A percentile compares a stretch with the other conserved stretches of the same genome.
Evolutionary conservation across 2,888 invertebrate species (phyloP).

Genomic region (Chloroclystis v-ata): DNA sequence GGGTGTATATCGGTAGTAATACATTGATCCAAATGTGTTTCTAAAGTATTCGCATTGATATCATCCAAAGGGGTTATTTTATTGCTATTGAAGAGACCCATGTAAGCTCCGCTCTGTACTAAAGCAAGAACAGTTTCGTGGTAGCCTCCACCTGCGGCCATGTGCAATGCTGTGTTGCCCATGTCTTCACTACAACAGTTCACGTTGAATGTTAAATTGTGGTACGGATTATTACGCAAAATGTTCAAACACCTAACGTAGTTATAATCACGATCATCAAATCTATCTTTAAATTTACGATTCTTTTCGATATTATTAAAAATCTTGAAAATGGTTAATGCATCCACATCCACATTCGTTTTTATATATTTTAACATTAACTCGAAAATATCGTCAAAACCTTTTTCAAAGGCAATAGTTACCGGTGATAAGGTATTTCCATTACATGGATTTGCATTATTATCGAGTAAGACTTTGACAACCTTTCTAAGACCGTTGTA

Average conservation of each 20-base stretch:
- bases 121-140: conserved; percentile 80
- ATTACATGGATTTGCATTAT: conserved; percentile 73
- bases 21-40: conserved; percentile 85
- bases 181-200: conserved; percentile 80
- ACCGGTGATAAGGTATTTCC: conserved; percentile 75
- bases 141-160: conserved; percentile 84
- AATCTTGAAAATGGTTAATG: too few species aligned
- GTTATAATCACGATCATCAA: conserved; percentile 70
- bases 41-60: conserved; percentile 82
- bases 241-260: conserved; percentile 80
- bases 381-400: conserved; percentile 76
- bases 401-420: conserved; percentile 80
- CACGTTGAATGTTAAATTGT: conserved; percentile 77
- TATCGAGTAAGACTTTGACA: conserved; percentile 68
- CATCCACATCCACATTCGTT: too few species aligned
- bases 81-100: conserved; percentile 82
- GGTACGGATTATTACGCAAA: conserved; percentile 75
- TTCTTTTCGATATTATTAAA: too few species aligned
- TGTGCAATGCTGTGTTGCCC: conserved; percentile 85
- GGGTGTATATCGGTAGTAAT: conserved; percentile 81
- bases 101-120: conserved; percentile 83
- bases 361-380: too few species aligned
- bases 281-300: conserved; percentile 65
- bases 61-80: conserved; percentile 84
- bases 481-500: conserved; percentile 76